Evolutionary conservation across 2,113 vertebrate species (phyloP), one percentile per base, ranked within the genome.

Genomic region (Clarias macrocephalus): DNA sequence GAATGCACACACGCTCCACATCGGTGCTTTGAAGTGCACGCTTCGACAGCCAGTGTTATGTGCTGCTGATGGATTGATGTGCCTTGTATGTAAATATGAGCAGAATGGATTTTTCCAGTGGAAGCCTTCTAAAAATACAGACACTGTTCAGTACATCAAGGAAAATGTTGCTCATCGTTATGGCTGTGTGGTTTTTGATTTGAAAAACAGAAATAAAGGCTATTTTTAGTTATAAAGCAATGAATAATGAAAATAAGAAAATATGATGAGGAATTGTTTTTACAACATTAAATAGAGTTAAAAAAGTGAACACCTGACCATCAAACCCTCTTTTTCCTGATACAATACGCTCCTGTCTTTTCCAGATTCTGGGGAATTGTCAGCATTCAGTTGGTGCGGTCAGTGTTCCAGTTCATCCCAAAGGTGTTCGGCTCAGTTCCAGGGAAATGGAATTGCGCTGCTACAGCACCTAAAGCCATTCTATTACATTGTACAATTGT

Each of bases 1-100:
- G 15, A 33, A 52, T 25, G 83, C 48, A 54, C 59, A 87, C 42
- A 80, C 42, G 33, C 54, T 80, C 52, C 13, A 52, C 16, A 21
- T 65, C 1, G 80, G 16, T 75, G 54, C 83, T 88, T 86, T 88
- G 82, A 91, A 77, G 81, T 79, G 25, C 60, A 83, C 86, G 68
- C 88, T 57, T 88, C 68, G 52, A 68, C 89, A 75, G 18, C 57
- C 66, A 70, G 59, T 42, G 48, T 85, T 82, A 72, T 85, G 75
- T 70, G 72, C 82, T 63, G 77, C 60, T 84, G 82, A 85, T 79
- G 54, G 79, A 87, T 88, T 87, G 66, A 83, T 82, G 84, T 66
- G 57, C 85, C 81, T 57, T 65, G 86, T 37, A 80, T 66, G 57
- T 77, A 79, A 89, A 86, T 89, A 52, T 75, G 66, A 48, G 21